Evolutionary conservation across 2,113 vertebrate species (phyloP).

Genomic region (Corythoichthys intestinalis): DNA sequence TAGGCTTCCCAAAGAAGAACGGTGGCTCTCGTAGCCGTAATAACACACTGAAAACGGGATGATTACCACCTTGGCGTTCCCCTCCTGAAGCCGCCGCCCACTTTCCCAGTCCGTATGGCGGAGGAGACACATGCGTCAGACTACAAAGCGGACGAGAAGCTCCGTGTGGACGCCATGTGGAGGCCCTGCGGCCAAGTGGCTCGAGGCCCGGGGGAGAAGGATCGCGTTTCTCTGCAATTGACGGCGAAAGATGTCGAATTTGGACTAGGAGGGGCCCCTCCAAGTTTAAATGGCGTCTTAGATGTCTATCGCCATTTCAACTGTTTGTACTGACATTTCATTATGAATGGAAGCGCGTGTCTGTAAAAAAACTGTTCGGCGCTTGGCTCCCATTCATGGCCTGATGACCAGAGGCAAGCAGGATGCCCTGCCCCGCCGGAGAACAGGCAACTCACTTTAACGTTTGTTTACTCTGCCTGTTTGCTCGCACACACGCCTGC

Average conservation of each 20-base stretch:
- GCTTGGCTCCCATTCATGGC: background rate
- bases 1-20: background rate
- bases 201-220: background rate
- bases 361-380: background rate
- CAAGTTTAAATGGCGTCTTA: too few relatives aligned
- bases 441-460: background rate
- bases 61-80: constrained; percentile 1
- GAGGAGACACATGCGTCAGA: background rate
- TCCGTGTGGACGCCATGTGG: constrained; percentile 7
- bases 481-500: background rate
- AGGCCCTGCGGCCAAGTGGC: background rate
- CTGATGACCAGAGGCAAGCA: background rate
- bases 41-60: background rate
- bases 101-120: background rate
- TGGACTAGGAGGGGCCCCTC: too few relatives aligned
- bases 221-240: too few relatives aligned
- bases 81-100: background rate
- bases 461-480: constrained; percentile 4
- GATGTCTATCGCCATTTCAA: too few relatives aligned
- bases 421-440: constrained; percentile 4
- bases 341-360: background rate
- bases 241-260: too few relatives aligned
- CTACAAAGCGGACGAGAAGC: background rate
- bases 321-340: too few relatives aligned
- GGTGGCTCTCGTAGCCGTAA: background rate